A percentile compares a stretch with the other conserved stretches of the same genome.
Evolutionary conservation across 37 sponge, comb jelly and placozoan species (phyloP).

Genomic region (Diacarnus erythraeanus): DNA sequence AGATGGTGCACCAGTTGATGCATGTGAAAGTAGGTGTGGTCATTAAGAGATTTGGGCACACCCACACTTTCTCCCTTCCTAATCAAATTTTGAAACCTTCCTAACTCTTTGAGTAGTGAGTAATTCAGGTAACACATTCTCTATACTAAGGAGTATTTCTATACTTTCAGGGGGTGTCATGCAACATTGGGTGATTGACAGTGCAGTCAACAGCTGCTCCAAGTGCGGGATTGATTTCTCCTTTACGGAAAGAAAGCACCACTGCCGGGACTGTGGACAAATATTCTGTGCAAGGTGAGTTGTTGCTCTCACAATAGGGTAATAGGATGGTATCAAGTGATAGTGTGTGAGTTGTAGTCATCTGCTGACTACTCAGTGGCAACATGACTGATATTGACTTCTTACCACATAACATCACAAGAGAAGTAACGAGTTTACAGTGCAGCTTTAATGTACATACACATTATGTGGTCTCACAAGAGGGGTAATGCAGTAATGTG

Average conservation of each 20-base stretch:
- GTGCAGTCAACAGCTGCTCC: conserved; percentile 51
- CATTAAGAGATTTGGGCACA: background rate
- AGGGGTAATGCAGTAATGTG: no score
- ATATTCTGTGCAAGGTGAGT: conserved; percentile 80
- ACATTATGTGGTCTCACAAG: background rate
- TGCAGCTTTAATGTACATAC: background rate
- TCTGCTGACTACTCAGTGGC: no score
- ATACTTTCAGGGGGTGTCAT: conserved; percentile 47
- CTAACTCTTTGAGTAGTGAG: no score
- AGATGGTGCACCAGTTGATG: background rate
- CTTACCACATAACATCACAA: background rate
- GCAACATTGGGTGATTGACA: conserved; percentile 71
- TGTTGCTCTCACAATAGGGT: no score
- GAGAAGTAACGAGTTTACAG: background rate
- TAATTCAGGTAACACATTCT: no score
- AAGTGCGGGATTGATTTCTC: conserved; percentile 63
- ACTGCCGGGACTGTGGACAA: conserved; percentile 87
- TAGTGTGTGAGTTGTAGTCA: no score
- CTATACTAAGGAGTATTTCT: no score
- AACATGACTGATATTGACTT: no score
- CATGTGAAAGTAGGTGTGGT: background rate
- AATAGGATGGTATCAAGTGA: no score
- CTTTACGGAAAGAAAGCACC: conserved; percentile 81
- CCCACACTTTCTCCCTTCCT: no score
- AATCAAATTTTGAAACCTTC: no score